phyloP scores from a whole-genome alignment of 2,888 invertebrate species.

The Trypoxylon attenuatum region DNA sequence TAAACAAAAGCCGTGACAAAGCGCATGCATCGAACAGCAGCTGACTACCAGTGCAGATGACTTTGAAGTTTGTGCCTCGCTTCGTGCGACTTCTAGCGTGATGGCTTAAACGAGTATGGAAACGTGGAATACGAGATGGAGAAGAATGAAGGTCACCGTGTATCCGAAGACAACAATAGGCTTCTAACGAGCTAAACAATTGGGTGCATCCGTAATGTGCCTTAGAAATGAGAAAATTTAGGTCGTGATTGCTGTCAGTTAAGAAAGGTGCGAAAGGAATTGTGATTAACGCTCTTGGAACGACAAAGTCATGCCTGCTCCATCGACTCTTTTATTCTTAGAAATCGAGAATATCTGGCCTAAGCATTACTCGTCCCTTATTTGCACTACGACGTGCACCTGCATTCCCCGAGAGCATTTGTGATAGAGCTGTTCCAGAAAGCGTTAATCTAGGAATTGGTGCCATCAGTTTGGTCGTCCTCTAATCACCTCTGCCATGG shows the following conservation, averaged over 20 bases:
- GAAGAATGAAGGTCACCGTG: no score
- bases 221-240: no score
- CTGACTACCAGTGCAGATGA: constrained; percentile 38
- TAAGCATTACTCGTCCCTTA: no score
- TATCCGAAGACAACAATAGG: no score
- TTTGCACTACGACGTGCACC: background rate
- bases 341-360: no score
- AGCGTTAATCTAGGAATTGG: constrained; percentile 3
- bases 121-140: background rate
- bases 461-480: constrained; percentile 8
- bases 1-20: constrained; percentile 25
- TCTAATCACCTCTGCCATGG: constrained; percentile 80
- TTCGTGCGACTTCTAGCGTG: constrained; percentile 8
- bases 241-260: no score
- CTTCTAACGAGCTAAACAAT: no score
- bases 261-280: background rate
- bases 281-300: background rate
- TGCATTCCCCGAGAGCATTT: background rate
- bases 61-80: constrained; percentile 23
- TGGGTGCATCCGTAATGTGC: no score
- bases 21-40: constrained; percentile 61
- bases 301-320: no score
- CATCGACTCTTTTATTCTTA: no score
- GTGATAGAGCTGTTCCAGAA: background rate
- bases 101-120: background rate